These are phyloP conservation scores for Actinia equina DNA, from an alignment of 64 coral and sea anemone genomes.

Conservation along the genomic window DNA sequence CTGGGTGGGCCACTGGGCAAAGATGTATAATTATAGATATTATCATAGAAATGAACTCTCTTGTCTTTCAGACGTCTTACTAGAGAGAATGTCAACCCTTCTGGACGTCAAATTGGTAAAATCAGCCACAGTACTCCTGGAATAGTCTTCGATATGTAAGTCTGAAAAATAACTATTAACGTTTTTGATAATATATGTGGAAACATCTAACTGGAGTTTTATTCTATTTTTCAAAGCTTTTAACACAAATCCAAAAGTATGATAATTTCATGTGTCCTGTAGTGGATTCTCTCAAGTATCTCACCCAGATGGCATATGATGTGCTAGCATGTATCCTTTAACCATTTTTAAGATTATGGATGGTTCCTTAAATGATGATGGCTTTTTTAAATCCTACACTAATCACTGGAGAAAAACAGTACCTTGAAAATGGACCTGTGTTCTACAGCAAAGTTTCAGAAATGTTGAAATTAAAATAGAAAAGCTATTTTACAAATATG, in stretches of 20 bases:
- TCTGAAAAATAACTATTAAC: background rate
- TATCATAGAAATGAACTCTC: background rate
- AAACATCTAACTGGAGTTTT: background rate
- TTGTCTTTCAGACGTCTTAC: conserved; percentile 71
- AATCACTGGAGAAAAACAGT: too few species aligned
- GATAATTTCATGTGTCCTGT: conserved; percentile 98
- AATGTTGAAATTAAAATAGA: too few species aligned
- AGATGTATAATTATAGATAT: background rate
- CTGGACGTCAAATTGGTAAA: conserved; percentile 98
- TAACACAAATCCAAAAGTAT: conserved; percentile 99
- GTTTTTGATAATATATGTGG: background rate
- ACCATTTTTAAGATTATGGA: too few species aligned
- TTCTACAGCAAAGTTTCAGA: too few species aligned
- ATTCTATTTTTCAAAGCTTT: conserved; percentile 50
- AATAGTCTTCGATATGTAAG: conserved; percentile 99
- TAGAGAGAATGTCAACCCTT: conserved; percentile 98
- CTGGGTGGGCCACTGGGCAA: too few species aligned
- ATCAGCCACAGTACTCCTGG: conserved; percentile 97
- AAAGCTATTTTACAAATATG: too few species aligned
- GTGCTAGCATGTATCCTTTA: conserved; percentile 98
- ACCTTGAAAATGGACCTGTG: too few species aligned
- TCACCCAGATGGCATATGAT: conserved; percentile 94
- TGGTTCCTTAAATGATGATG: too few species aligned
- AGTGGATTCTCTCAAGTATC: conserved; percentile 95
- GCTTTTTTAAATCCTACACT: too few species aligned